Base-by-base conservation (phyloP, 2,797 vertebrate species). In the Esox masquinongy region DNA sequence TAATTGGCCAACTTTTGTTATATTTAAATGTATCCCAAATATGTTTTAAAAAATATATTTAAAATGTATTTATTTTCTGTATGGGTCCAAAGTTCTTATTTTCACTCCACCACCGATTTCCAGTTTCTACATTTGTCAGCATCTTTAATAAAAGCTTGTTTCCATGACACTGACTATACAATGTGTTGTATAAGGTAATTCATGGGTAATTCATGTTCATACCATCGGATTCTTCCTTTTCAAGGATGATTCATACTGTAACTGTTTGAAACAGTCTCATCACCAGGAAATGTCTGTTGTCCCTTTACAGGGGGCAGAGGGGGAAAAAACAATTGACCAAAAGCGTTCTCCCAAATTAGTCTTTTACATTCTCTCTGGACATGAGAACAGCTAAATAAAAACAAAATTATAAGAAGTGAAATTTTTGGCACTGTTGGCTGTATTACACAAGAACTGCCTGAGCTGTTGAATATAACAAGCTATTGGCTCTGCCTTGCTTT, bases 81-180 rank as follows among this genome's bases (percentile, higher is more conserved):
- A n/a, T n/a, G n/a, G n/a, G n/a, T n/a, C n/a, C n/a, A n/a, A n/a
- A n/a, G n/a, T n/a, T n/a, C n/a, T n/a, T n/a, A n/a, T n/a, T n/a
- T n/a, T n/a, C n/a, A n/a, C n/a, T n/a, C n/a, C n/a, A n/a, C n/a
- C n/a, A n/a, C n/a, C n/a, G n/a, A n/a, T n/a, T n/a, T n/a, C n/a
- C n/a, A n/a, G n/a, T n/a, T n/a, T n/a, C n/a, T n/a, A n/a, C n/a
- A n/a, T n/a, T n/a, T n/a, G n/a, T n/a, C n/a, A n/a, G n/a, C n/a
- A 26, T 47, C 11, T 19, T 50, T 64, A 50, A 22, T 49, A 74
- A 64, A 68, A 70, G 68, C 17, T 59, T 59, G 17, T 59, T 49
- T 49, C n/a, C n/a, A 50, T 5, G 0, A 59, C 9, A 61, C 12
- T 12, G 24, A 61, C 59, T n/a, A n/a, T n/a, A 31, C 29, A 31